These are phyloP conservation scores for Pantherophis guttatus DNA, from an alignment of 2,113 vertebrate genomes.

Conservation along the genomic window DNA sequence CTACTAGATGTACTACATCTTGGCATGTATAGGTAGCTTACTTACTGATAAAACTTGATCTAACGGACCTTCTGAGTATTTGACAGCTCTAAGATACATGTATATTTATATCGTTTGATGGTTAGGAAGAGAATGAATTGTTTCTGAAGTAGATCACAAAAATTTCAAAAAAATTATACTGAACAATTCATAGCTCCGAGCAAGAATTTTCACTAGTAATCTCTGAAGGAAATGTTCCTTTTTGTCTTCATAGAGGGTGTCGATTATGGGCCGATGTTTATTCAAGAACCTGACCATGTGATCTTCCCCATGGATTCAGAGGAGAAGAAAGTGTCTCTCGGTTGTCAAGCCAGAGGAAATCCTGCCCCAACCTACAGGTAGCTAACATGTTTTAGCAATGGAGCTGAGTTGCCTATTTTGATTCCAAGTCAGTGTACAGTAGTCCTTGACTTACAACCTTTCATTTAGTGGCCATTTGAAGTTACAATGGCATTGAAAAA, in stretches of 20 bases:
- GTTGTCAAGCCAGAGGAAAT: conserved; percentile 85
- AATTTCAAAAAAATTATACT: not conserved
- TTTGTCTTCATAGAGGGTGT: conserved; percentile 76
- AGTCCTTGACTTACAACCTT: not conserved
- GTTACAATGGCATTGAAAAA: not conserved
- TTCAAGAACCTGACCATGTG: conserved; percentile 86
- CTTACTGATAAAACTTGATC: not conserved
- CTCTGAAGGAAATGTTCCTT: conserved; percentile 26
- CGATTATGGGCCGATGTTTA: conserved; percentile 89
- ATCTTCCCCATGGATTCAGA: conserved; percentile 87
- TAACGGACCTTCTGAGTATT: not conserved
- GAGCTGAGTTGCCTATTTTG: not conserved
- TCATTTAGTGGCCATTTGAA: not conserved
- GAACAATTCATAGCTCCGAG: not conserved
- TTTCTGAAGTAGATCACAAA: not conserved
- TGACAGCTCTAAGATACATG: not conserved
- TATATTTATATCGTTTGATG: not conserved
- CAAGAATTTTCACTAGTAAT: not conserved
- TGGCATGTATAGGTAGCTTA: not conserved
- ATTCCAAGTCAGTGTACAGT: not conserved
- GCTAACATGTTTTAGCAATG: not conserved
- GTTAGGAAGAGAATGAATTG: not conserved
- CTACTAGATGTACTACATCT: not conserved
- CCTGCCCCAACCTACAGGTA: conserved; percentile 89
- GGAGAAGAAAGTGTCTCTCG: conserved; percentile 90